Percentiles rank a stretch among this genome's conserved stretches.
phyloP scores from a whole-genome alignment of 2,888 invertebrate species.

The Leptopterna dolabrata region DNA sequence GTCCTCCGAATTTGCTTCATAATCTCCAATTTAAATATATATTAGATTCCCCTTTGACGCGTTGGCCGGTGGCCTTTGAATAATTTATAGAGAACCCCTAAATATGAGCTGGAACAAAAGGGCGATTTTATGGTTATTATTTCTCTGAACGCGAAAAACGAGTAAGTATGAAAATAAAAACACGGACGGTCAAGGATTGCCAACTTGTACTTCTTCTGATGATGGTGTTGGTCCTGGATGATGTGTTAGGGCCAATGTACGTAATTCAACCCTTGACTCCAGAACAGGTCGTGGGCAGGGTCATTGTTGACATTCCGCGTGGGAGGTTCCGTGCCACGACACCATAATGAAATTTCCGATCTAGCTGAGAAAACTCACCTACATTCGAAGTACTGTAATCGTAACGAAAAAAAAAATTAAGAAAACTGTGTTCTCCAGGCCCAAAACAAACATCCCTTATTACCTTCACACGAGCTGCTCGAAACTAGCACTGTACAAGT shows the following conservation, averaged over 20 bases:
- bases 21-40: constrained; percentile 39
- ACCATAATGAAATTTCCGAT: background rate
- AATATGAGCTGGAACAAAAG: background rate
- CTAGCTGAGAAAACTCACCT: background rate
- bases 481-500: too few species aligned
- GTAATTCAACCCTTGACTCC: background rate
- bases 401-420: too few species aligned
- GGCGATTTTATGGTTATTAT: background rate
- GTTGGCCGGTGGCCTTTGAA: background rate
- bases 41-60: constrained; percentile 34
- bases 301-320: background rate
- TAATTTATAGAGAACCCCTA: background rate
- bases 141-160: too few species aligned
- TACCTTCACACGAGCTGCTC: too few species aligned
- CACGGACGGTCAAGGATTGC: too few species aligned
- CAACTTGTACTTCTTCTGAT: too few species aligned
- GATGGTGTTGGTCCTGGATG: background rate
- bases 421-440: too few species aligned
- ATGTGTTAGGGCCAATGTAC: background rate
- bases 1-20: background rate
- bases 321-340: background rate
- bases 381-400: too few species aligned
- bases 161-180: too few species aligned
- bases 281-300: background rate
- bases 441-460: too few species aligned